These are phyloP conservation scores for Monarcha castaneiventris DNA, from an alignment of 2,113 vertebrate genomes.

Conservation along the genomic window DNA sequence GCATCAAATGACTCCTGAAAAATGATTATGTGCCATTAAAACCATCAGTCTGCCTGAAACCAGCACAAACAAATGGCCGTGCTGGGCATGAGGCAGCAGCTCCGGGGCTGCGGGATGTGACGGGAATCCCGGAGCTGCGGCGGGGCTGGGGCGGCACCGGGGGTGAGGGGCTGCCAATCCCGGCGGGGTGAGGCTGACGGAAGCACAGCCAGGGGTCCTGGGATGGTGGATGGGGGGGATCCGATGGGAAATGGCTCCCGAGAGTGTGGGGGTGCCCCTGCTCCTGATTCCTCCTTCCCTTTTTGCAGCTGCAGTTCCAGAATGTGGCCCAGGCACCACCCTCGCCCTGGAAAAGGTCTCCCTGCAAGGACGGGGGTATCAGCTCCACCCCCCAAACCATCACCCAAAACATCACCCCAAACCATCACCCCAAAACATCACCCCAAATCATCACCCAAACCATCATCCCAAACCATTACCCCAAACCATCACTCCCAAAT, in stretches of 20 bases:
- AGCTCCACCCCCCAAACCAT: background rate
- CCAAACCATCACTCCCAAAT: rapidly evolving
- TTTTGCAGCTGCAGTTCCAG: background rate
- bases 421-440: too few species aligned
- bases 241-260: rapidly evolving
- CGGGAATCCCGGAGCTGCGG: background rate
- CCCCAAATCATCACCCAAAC: too few species aligned
- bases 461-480: too few species aligned
- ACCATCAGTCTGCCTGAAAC: conserved; percentile 75
- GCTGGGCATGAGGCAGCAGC: conserved; percentile 64
- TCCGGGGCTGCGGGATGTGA: background rate
- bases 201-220: rapidly evolving
- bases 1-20: conserved; percentile 79
- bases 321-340: rapidly evolving
- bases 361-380: background rate
- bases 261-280: rapidly evolving
- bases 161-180: rapidly evolving
- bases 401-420: background rate
- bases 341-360: rapidly evolving
- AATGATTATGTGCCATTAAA: conserved; percentile 80
- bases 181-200: rapidly evolving
- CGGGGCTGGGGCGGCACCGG: background rate
- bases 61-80: conserved; percentile 75
- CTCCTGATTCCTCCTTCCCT: rapidly evolving
- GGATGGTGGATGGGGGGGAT: background rate